Conservation (phyloP, 2,888 invertebrate species). For the Leptinotarsa rubiginosa region DNA sequence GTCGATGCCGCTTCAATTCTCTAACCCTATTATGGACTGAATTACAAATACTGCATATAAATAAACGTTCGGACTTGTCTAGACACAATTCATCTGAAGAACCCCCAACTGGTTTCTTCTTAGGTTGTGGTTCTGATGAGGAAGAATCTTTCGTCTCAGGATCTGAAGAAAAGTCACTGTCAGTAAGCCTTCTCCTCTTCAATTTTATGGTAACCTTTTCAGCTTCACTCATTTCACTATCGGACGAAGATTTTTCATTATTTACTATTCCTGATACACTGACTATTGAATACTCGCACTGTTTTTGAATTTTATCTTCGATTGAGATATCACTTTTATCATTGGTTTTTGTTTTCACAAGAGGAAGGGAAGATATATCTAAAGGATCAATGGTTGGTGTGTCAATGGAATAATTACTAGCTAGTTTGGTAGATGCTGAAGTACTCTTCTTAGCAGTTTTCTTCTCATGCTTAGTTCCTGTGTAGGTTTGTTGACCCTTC, state of each 20-base stretch:
- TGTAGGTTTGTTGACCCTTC: background rate
- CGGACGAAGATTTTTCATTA: background rate
- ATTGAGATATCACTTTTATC: background rate
- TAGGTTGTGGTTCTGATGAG: background rate
- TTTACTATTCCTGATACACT: background rate
- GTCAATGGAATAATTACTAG: background rate
- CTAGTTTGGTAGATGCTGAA: background rate
- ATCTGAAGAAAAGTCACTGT: slow-evolving; percentile 13
- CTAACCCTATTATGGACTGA: slow-evolving; percentile 41
- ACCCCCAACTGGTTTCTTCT: background rate
- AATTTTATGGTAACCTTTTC: background rate
- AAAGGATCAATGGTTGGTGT: background rate
- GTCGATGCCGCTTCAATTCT: slow-evolving; percentile 47
- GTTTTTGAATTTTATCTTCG: background rate
- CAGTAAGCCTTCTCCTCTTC: slow-evolving; percentile 14
- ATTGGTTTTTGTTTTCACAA: background rate
- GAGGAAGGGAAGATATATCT: background rate
- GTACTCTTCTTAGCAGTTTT: background rate
- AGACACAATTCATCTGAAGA: background rate
- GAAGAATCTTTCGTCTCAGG: background rate
- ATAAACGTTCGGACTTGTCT: slow-evolving; percentile 28
- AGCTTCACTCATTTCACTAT: background rate
- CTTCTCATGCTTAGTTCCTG: background rate
- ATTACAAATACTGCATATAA: slow-evolving; percentile 51
- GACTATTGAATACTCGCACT: background rate